Evolutionary conservation across 2,888 invertebrate species (phyloP), one percentile per base, ranked within the genome.

Genomic region (Sclerodermus sp.): DNA sequence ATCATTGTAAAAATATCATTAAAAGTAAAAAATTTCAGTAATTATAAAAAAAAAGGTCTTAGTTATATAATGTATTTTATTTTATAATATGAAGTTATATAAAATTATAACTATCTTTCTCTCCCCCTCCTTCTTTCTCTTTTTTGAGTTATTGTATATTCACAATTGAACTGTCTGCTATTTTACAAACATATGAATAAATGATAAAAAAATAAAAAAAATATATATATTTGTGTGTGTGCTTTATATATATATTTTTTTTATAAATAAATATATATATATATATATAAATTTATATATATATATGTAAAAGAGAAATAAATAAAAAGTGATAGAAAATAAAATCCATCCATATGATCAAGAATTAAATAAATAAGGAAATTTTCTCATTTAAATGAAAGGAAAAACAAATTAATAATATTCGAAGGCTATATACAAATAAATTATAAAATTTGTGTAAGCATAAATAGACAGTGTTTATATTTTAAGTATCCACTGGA

Each of bases 281-380:
- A n/a, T 23, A 23, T 3, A 23, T 8, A 23, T 5, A 23, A 23
- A 23, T 23, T 8, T 23, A 23, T 23, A 8, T 5, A 23, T 23
- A 23, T 23, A 23, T 23, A 23, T 23, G 31, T 45, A 43, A 37
- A 52, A 52, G 54, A 16, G 47, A 50, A 30, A 50, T 52, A 50
- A 30, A 50, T 52, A 57, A 23, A 36, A 15, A 36, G 36, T 14
- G 15, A 36, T 36, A 18, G 39, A 15, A 39, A 39, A 18, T 18
- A 39, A 36, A 36, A 47, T 58, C 57, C 57, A 58, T 58, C 57
- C 57, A 58, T 36, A 51, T 41, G 54, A 53, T 53, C 51, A 42
- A 55, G 51, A 49, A 48, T 48, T 34, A n/a, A 34, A 8, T 36
- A 36, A 14, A 14, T 15, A 36, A 36, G 36, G 5, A 10, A 36